Evolutionary conservation across 2,797 vertebrate genomes (phyloP), one percentile per base, ranked within the genome.

Genomic region (Balearica regulorum): DNA sequence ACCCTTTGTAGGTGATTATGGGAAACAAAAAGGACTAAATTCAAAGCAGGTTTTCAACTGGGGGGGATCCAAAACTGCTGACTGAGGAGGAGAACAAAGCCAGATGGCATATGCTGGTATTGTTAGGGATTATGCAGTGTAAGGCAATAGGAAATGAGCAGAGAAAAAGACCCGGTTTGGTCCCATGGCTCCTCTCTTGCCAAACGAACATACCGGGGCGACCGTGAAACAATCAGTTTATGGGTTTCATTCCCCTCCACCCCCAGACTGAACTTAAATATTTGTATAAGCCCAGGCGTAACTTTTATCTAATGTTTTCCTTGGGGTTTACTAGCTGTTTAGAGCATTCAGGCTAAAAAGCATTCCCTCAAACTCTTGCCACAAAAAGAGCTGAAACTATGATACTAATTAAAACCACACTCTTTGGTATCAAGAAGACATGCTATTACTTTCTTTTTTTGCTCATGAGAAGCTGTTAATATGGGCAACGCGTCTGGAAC

Each of bases 31-130:
- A 87, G 96, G 92, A 92, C 94, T 94, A 97, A 97, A 97, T 97
- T 97, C 96, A 97, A 97, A 97, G 98, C 98, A 98, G 98, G 98
- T 98, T 97, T 93, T 96, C 89, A 85, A 44, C 92, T 97, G 96
- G 97, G 98, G 98, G 97, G 97, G 96, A 97, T 98, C 98, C 98
- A 98, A 97, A 98, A 98, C 97, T 98, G 98, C 98, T 98, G 98
- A 98, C 97, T 96, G 98, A 98, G 98, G 98, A 98, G 98, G 96
- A 98, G 98, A 98, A 98, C 98, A 98, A 98, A 98, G 99, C 98
- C 98, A 99, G 98, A 98, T 98, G 98, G 98, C 98, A 98, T 96
- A 73, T 94, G 97, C 97, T 97, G 98, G 97, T 97, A 97, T 97
- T 97, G 98, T 82, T 95, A 91, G 97, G 98, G 98, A 98, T 98